These are phyloP conservation scores for Luperina nickerlii DNA, from an alignment of 2,888 invertebrate species.

Conservation along the genomic window DNA sequence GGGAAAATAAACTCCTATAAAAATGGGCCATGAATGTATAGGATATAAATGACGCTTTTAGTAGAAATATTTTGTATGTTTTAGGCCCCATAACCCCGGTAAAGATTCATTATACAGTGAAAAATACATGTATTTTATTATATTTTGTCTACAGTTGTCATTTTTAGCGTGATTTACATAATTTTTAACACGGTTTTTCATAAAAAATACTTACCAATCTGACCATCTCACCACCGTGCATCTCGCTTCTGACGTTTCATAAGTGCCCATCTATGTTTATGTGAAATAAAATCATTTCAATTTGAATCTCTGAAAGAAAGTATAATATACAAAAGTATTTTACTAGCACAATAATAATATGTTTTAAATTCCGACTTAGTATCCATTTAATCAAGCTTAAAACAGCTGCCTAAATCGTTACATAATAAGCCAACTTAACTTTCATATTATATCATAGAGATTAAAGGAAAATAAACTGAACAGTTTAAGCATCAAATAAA, in stretches of 20 bases:
- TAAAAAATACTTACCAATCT: background rate
- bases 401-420: background rate
- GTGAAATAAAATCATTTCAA: no score
- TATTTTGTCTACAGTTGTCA: background rate
- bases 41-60: slow-evolving; percentile 30
- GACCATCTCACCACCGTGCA: background rate
- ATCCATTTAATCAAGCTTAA: slow-evolving; percentile 20
- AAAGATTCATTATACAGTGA: background rate
- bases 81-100: background rate
- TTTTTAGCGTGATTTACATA: background rate
- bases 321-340: no score
- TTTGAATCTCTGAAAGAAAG: background rate
- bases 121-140: background rate
- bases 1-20: slow-evolving; percentile 2
- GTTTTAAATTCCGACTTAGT: background rate
- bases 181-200: background rate
- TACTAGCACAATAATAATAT: background rate
- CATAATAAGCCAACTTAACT: background rate
- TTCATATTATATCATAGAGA: background rate
- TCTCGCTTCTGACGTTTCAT: no score
- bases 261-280: no score
- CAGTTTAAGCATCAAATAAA: background rate
- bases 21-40: slow-evolving; percentile 32
- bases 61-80: background rate
- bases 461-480: slow-evolving; percentile 9